Evolutionary conservation across 2,797 vertebrate genomes (phyloP), one percentile per base, ranked within the genome.

Genomic region (Zenarchopterus dispar): DNA sequence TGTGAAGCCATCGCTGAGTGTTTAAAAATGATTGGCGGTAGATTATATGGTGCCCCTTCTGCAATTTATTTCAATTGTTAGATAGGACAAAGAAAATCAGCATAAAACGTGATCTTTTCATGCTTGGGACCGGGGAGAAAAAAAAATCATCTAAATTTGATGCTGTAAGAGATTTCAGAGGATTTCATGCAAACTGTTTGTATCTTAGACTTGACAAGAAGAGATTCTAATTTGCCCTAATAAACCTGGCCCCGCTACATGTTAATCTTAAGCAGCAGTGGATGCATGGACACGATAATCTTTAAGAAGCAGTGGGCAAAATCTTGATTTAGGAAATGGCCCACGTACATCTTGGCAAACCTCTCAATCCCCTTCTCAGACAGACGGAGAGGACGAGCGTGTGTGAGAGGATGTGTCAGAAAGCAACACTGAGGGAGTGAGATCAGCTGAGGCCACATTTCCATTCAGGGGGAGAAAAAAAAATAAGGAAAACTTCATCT

Each of bases 291-390:
- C 65, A 63, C 55, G 45, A 73, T 82, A 70, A 89, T 81, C 80
- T 84, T 62, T 63, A 59, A 59, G 63, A 73, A 65, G 58, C 75
- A 68, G 53, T 24, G 43, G 62, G 83, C 56, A 39, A 85, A 84
- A 70, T 82, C 70, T 74, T 81, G 53, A 74, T 85, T 85, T 82
- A 74, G 73, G 67, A 88, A 87, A 81, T 64, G 74, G 60, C 64
- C 70, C 77, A 56, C 74, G 54, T 36, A 51, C 56, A 68, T 75
- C 26, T 82, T 87, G 85, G 78, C 75, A 76, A 50, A 39, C 39
- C 46, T 62, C 65, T 79, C 55, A 42, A 75, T 36, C 78, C 78
- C 64, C 55, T n/a, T 61, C 80, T 76, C 68, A 82, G 65, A 73
- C 64, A 51, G 56, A 58, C 6, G 10, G 56, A 45, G 51, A n/a